phyloP scores from a whole-genome alignment of 2,113 vertebrate species.

The Hippocampus mohnikei region DNA sequence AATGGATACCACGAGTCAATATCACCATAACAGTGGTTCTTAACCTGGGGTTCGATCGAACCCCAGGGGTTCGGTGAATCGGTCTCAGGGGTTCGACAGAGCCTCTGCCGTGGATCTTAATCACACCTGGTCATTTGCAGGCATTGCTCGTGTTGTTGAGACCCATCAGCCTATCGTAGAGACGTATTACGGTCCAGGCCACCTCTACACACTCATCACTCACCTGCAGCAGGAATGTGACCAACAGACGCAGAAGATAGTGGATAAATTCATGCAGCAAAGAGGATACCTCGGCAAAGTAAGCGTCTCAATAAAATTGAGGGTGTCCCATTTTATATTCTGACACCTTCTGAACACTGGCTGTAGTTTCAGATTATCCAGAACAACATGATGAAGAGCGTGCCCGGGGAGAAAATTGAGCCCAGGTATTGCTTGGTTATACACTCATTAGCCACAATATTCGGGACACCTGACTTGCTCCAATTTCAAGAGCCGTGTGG shows the following conservation, averaged over 20 bases:
- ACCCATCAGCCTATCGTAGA: constrained; percentile 97
- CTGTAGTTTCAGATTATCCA: constrained; percentile 93
- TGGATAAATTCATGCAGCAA: constrained; percentile 90
- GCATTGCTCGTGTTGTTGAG: constrained; percentile 92
- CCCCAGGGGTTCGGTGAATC: no score
- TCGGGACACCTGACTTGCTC: neutral
- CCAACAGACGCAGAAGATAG: constrained; percentile 88
- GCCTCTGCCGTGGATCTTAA: neutral
- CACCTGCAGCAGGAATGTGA: constrained; percentile 94
- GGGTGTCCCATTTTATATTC: neutral
- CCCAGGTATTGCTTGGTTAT: constrained; percentile 75
- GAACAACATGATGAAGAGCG: constrained; percentile 88
- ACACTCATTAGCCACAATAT: neutral
- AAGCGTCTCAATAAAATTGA: neutral
- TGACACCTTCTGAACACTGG: neutral
- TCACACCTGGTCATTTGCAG: constrained; percentile 57
- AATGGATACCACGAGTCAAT: no score
- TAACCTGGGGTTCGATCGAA: no score
- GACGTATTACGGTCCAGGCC: constrained; percentile 93
- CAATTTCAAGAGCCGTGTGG: neutral
- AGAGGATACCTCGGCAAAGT: constrained; percentile 92
- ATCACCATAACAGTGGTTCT: no score
- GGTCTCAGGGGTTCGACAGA: no score
- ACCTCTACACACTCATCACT: constrained; percentile 87
- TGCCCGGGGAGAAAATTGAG: constrained; percentile 84